Conservation (phyloP, 2,888 invertebrate species). For the Erebia epiphron region DNA sequence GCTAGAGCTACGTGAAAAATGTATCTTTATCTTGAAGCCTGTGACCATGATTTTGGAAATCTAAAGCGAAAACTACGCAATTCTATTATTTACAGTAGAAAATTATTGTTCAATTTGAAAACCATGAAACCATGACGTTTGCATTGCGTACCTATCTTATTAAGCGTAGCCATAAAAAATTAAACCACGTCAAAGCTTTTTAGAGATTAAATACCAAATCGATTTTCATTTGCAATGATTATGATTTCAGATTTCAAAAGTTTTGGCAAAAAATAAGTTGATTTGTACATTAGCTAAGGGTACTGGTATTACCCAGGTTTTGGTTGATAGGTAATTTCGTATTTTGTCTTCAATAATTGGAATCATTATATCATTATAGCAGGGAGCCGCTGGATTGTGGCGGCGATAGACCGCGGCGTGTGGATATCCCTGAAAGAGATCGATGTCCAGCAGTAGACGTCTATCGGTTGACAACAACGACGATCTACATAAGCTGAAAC, state of each 20-base stretch:
- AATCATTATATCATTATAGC: no score
- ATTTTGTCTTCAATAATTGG: no score
- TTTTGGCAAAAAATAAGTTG: background rate
- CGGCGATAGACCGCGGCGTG: no score
- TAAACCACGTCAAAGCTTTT: background rate
- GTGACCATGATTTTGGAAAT: background rate
- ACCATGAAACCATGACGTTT: constrained; percentile 13
- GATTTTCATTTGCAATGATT: no score
- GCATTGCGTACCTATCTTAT: constrained; percentile 17
- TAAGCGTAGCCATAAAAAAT: constrained; percentile 2
- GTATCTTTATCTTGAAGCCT: no score
- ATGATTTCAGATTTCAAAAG: background rate
- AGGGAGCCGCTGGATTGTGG: no score
- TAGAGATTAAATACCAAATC: background rate
- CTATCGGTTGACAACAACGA: background rate
- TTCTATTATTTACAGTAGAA: background rate
- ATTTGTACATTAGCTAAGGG: background rate
- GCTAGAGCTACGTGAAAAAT: no score
- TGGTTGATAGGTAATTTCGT: no score
- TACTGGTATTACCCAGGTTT: no score
- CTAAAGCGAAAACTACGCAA: background rate
- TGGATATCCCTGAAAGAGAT: no score
- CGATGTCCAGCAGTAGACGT: no score
- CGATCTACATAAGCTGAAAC: background rate
- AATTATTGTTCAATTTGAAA: background rate